Percentiles rank a stretch among this genome's conserved stretches.
Conservation (phyloP, 1,140 invertebrate species). For the Brachionus plicatilis region DNA sequence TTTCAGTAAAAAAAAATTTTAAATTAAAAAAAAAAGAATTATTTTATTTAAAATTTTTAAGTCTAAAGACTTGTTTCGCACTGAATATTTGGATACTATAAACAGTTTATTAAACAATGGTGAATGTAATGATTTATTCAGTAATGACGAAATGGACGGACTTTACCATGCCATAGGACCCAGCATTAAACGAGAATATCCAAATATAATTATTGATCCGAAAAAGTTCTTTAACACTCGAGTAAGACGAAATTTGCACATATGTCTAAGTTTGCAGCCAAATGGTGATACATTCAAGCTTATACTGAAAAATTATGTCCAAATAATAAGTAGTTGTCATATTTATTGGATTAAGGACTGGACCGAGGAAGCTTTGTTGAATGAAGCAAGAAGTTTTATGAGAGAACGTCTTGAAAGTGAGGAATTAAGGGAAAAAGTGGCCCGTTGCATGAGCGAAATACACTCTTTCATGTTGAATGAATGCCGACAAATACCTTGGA, state of each 20-base stretch:
- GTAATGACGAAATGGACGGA: constrained; percentile 55
- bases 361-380: constrained; percentile 50
- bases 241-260: constrained; percentile 54
- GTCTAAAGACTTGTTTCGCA: constrained; percentile 50
- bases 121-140: constrained; percentile 54
- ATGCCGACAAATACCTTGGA: constrained; percentile 53
- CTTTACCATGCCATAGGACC: constrained; percentile 52
- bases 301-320: constrained; percentile 52
- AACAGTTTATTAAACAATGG: constrained; percentile 54
- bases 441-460: constrained; percentile 52
- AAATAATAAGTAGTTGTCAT: constrained; percentile 52
- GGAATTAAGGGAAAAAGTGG: constrained; percentile 48
- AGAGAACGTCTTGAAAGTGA: background rate
- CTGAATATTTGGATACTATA: constrained; percentile 52
- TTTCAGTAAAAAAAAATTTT: constrained; percentile 45
- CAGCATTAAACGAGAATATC: constrained; percentile 52
- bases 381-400: constrained; percentile 52
- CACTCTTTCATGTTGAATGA: constrained; percentile 53
- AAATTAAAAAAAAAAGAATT: background rate
- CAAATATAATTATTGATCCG: constrained; percentile 49
- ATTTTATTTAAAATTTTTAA: constrained; percentile 41
- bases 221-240: constrained; percentile 54
- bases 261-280: constrained; percentile 52
- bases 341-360: constrained; percentile 55
- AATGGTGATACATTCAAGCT: constrained; percentile 47